These are phyloP conservation scores for Andrena hattorfiana DNA, from an alignment of 2,888 invertebrate genomes.

Conservation along the genomic window DNA sequence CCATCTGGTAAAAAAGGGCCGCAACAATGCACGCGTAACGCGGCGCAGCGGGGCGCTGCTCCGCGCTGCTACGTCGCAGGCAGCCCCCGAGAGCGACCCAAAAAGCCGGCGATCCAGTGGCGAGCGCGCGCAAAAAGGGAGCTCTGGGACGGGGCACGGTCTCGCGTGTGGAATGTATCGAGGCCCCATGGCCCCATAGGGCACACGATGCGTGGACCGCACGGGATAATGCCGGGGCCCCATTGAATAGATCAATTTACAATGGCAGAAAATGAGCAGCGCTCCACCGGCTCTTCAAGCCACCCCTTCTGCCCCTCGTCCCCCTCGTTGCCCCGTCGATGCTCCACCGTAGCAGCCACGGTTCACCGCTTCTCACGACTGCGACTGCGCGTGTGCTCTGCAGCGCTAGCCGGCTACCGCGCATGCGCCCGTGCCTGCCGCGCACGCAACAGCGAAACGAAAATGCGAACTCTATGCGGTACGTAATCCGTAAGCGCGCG, in stretches of 20 bases:
- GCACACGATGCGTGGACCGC: constrained; percentile 74
- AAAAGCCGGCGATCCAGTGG: constrained; percentile 29
- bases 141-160: constrained; percentile 41
- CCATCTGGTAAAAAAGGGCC: constrained; percentile 76
- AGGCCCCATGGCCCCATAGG: constrained; percentile 78
- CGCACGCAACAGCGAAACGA: constrained; percentile 58
- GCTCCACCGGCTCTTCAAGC: constrained; percentile 48
- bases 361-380: constrained; percentile 73
- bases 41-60: constrained; percentile 78
- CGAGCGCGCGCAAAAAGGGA: constrained; percentile 50
- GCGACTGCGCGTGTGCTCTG: constrained; percentile 69
- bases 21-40: constrained; percentile 81
- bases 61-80: constrained; percentile 75
- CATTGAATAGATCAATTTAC: constrained; percentile 85
- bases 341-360: constrained; percentile 39
- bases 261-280: constrained; percentile 85
- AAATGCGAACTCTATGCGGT: not conserved
- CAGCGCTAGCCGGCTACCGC: constrained; percentile 17
- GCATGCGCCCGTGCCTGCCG: constrained; percentile 64
- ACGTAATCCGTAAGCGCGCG: constrained; percentile 76
- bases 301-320: constrained; percentile 52
- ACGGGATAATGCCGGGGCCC: constrained; percentile 82
- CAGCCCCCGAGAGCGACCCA: constrained; percentile 38
- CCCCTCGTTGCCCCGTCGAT: constrained; percentile 18
- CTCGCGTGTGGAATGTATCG: constrained; percentile 60